A percentile compares a stretch with the other conserved stretches of the same genome.
phyloP scores from a whole-genome alignment of 2,113 vertebrate genomes.

The Chloropsis cyanopogon region DNA sequence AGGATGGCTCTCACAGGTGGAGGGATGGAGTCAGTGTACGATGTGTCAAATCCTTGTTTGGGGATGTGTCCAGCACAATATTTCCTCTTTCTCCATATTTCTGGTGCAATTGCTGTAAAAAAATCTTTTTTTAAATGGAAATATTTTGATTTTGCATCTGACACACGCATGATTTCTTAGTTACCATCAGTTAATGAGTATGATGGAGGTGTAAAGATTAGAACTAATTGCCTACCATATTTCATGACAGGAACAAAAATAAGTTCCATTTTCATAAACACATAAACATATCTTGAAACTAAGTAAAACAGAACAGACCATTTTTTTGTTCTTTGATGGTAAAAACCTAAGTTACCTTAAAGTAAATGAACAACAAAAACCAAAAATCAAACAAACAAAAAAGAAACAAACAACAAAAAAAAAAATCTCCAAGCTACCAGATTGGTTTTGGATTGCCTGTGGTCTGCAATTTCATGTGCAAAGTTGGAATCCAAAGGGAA shows the following conservation, averaged over 20 bases:
- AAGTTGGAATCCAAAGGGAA: conserved; percentile 25
- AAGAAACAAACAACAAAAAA: neutral
- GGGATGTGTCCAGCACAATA: neutral
- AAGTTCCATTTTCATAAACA: neutral
- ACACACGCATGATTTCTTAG: rapidly evolving
- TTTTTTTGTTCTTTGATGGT: neutral
- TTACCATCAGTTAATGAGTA: neutral
- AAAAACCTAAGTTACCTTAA: neutral
- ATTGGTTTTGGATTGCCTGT: neutral
- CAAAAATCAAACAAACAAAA: neutral
- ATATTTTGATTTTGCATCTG: neutral
- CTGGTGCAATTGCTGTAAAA: neutral
- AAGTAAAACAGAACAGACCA: neutral
- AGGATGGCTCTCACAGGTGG: neutral
- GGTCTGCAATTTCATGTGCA: neutral
- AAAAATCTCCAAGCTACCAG: neutral
- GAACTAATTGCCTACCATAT: neutral
- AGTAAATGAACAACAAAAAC: neutral
- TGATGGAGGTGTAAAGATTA: neutral
- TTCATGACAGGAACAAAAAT: neutral
- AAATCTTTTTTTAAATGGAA: rapidly evolving
- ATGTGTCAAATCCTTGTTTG: neutral
- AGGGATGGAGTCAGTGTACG: rapidly evolving
- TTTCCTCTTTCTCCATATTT: neutral
- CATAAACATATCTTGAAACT: neutral